Conservation (phyloP, 2,797 vertebrate species). For the Cirrhinus mrigala region DNA sequence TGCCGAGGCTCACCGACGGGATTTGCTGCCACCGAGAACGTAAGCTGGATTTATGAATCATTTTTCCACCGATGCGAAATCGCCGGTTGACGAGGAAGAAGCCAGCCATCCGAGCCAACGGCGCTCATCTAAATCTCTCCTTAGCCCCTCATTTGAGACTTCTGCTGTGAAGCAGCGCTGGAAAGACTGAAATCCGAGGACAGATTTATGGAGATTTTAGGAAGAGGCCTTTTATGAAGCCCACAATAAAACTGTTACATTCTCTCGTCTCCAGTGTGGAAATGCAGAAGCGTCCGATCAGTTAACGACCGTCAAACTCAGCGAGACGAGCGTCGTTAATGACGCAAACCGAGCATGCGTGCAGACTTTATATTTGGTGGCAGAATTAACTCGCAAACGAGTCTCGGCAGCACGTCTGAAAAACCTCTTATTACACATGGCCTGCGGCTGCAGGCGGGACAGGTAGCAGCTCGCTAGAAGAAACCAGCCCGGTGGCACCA, state of each 20-base stretch:
- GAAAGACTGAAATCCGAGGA: slow-evolving; percentile 64
- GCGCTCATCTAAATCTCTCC: slow-evolving; percentile 65
- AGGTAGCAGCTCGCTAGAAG: slow-evolving; percentile 74
- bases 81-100: slow-evolving; percentile 66
- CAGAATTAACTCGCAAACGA: slow-evolving; percentile 71
- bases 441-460: slow-evolving; percentile 75
- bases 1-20: slow-evolving; percentile 45
- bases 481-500: slow-evolving; percentile 64
- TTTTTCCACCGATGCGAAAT: slow-evolving; percentile 70
- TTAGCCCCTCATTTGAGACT: slow-evolving; percentile 61
- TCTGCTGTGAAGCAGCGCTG: slow-evolving; percentile 65
- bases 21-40: slow-evolving; percentile 57
- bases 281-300: slow-evolving; percentile 63
- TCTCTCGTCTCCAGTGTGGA: slow-evolving; percentile 62
- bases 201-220: slow-evolving; percentile 70
- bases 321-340: slow-evolving; percentile 44
- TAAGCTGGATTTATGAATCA: slow-evolving; percentile 54
- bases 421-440: slow-evolving; percentile 72
- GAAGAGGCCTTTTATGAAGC: slow-evolving; percentile 67
- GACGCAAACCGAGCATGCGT: neutral
- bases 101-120: slow-evolving; percentile 53
- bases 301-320: slow-evolving; percentile 69
- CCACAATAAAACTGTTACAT: slow-evolving; percentile 67
- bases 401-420: slow-evolving; percentile 80
- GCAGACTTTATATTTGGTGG: slow-evolving; percentile 59